These are phyloP conservation scores for Calonectris borealis DNA, from an alignment of 2,113 vertebrate species.

Conservation along the genomic window DNA sequence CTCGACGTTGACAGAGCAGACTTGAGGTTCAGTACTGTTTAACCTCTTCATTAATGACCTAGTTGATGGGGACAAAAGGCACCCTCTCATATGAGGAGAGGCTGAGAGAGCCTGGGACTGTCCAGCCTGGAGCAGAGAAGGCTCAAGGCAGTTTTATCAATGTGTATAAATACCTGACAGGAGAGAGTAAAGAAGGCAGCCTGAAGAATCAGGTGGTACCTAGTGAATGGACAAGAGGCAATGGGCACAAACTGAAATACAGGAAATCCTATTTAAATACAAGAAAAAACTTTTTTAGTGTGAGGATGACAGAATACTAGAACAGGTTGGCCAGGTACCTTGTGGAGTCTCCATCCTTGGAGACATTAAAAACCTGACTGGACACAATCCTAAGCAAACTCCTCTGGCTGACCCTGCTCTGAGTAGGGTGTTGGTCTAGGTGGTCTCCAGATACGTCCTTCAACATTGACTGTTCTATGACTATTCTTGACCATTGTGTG, in stretches of 20 bases:
- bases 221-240: neutral
- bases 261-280: neutral
- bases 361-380: neutral
- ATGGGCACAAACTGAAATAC: neutral
- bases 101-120: neutral
- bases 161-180: neutral
- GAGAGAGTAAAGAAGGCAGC: neutral
- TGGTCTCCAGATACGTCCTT: neutral
- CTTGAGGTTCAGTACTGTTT: neutral
- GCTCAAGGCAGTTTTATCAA: neutral
- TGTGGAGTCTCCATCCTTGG: neutral
- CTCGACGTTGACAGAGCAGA: accelerated
- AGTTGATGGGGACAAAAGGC: neutral
- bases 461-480: neutral
- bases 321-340: neutral
- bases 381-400: neutral
- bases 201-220: neutral
- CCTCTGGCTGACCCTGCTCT: neutral
- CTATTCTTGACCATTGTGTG: neutral
- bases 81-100: neutral
- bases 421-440: neutral
- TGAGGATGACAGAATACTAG: neutral
- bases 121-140: neutral
- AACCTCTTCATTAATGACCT: neutral
- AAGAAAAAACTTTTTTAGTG: neutral